Percentiles rank a stretch among this genome's conserved stretches.
phyloP scores from a whole-genome alignment of 2,888 invertebrate genomes.

The Pheosia gnoma region DNA sequence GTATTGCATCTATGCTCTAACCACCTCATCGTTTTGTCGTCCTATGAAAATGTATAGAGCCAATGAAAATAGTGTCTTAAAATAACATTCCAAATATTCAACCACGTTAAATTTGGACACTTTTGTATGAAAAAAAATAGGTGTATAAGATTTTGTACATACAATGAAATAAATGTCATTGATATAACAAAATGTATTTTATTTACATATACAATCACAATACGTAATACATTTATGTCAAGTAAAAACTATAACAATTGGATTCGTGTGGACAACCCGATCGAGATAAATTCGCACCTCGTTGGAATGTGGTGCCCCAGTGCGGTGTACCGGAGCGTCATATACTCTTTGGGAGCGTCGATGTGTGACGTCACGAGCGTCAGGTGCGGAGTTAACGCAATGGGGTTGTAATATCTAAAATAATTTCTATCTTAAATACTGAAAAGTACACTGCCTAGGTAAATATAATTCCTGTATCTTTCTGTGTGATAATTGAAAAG shows the following conservation, averaged over 20 bases:
- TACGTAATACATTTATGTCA: not conserved
- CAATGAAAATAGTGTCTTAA: conserved; percentile 79
- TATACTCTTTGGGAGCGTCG: too few species aligned
- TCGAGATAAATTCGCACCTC: too few species aligned
- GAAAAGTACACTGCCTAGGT: too few species aligned
- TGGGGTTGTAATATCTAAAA: too few species aligned
- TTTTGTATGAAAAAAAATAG: conserved; percentile 81
- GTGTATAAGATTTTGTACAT: conserved; percentile 84
- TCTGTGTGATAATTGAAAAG: too few species aligned
- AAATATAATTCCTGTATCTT: too few species aligned
- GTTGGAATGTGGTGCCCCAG: too few species aligned
- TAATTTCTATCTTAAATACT: too few species aligned
- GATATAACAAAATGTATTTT: conserved; percentile 62
- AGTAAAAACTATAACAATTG: not conserved
- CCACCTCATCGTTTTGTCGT: conserved; percentile 62
- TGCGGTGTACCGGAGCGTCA: too few species aligned
- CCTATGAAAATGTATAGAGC: conserved; percentile 70
- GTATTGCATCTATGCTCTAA: conserved; percentile 60
- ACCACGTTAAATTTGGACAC: conserved; percentile 81
- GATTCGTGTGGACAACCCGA: not conserved
- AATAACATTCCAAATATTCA: conserved; percentile 81
- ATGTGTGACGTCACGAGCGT: too few species aligned
- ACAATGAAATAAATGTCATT: conserved; percentile 84
- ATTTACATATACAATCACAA: conserved; percentile 35
- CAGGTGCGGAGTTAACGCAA: too few species aligned